phyloP scores from a whole-genome alignment of 2,888 invertebrate genomes.

The Anoplius nigerrimus region DNA sequence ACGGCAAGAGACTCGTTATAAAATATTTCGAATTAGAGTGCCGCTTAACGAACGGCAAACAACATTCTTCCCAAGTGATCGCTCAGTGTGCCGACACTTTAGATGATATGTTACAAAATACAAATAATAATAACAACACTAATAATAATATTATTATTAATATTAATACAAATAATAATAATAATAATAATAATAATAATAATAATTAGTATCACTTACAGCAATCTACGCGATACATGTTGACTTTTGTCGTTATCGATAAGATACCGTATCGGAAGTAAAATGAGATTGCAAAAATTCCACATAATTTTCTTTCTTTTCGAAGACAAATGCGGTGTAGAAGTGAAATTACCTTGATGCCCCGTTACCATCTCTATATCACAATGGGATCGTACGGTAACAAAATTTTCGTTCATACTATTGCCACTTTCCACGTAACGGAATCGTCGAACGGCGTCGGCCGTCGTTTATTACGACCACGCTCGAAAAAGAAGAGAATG shows the following conservation, averaged over 20 bases:
- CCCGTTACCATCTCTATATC: too few relatives aligned
- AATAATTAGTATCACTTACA: slow-evolving; percentile 68
- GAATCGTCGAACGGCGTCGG: too few relatives aligned
- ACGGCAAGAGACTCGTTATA: neutral
- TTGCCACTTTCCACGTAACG: too few relatives aligned
- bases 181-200: slow-evolving; percentile 42
- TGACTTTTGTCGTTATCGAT: slow-evolving; percentile 48
- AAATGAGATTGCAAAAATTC: slow-evolving; percentile 34
- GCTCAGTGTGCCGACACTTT: too few relatives aligned
- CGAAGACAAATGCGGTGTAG: neutral
- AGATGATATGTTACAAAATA: slow-evolving; percentile 56
- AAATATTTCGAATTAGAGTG: neutral
- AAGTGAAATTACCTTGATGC: too few relatives aligned
- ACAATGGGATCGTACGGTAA: too few relatives aligned
- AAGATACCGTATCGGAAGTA: slow-evolving; percentile 27
- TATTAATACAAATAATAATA: too few relatives aligned
- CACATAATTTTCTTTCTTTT: too few relatives aligned
- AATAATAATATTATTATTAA: too few relatives aligned
- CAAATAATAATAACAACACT: neutral
- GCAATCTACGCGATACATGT: slow-evolving; percentile 66
- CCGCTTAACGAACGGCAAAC: neutral
- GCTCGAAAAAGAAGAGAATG: neutral
- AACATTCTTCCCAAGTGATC: neutral
- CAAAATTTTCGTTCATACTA: too few relatives aligned
- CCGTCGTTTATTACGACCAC: slow-evolving; percentile 4